Evolutionary conservation across 2,797 vertebrate genomes (phyloP).

Genomic region (Enteromius thamalakanensis): DNA sequence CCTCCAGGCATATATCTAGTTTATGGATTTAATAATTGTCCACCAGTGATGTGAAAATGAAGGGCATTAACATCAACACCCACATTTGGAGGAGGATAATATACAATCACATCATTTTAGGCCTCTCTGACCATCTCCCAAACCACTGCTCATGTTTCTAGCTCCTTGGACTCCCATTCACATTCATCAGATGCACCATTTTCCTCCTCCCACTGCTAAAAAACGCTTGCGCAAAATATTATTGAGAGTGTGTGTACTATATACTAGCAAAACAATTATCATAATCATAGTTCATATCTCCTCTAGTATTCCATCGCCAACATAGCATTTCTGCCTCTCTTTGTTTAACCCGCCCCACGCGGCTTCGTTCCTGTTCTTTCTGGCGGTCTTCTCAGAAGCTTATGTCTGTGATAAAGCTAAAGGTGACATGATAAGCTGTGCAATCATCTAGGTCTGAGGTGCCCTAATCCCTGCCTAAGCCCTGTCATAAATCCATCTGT

Average conservation of each 20-base stretch:
- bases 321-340: background rate
- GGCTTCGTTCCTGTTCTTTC: background rate
- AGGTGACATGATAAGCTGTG: slow-evolving; percentile 66
- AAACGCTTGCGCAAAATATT: background rate
- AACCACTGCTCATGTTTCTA: slow-evolving; percentile 13
- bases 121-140: slow-evolving; percentile 36
- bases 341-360: background rate
- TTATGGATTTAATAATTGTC: slow-evolving; percentile 43
- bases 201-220: slow-evolving; percentile 1
- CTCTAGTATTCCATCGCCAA: background rate
- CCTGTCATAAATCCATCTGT: slow-evolving; percentile 65
- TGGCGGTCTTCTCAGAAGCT: slow-evolving; percentile 34
- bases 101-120: slow-evolving; percentile 22
- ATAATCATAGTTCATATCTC: background rate
- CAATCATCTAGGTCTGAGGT: slow-evolving; percentile 64
- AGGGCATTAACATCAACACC: slow-evolving; percentile 34
- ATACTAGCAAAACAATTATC: background rate
- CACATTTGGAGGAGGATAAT: slow-evolving; percentile 24
- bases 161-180: too few relatives aligned
- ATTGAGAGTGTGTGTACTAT: background rate
- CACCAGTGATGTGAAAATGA: slow-evolving; percentile 40
- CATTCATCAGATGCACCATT: slow-evolving; percentile 20
- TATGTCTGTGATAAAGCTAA: slow-evolving; percentile 61
- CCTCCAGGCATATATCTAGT: slow-evolving; percentile 23
- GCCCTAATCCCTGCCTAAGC: slow-evolving; percentile 71